These are phyloP conservation scores for Melieria omissa DNA, from an alignment of 2,888 invertebrate species.

Conservation along the genomic window DNA sequence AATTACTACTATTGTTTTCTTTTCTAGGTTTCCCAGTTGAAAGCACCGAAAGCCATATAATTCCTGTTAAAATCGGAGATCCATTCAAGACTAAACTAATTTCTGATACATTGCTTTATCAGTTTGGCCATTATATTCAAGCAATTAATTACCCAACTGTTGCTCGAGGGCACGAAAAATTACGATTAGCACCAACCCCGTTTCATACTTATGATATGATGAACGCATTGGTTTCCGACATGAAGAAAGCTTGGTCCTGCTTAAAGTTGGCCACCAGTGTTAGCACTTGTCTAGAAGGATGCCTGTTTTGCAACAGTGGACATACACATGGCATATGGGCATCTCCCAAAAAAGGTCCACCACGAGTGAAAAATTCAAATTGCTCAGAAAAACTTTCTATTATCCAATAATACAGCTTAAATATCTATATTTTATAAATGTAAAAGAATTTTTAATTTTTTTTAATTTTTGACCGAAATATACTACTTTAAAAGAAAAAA, in stretches of 20 bases:
- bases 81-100: constrained; percentile 83
- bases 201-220: constrained; percentile 89
- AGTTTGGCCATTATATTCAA: constrained; percentile 93
- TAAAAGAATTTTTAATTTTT: too few relatives aligned
- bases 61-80: constrained; percentile 93
- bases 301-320: constrained; percentile 70
- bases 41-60: constrained; percentile 93
- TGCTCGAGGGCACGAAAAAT: constrained; percentile 89
- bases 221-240: constrained; percentile 81
- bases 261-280: constrained; percentile 77
- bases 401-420: too few relatives aligned
- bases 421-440: too few relatives aligned
- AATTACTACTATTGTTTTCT: constrained; percentile 14
- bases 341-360: too few relatives aligned
- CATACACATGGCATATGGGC: too few relatives aligned
- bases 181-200: constrained; percentile 94
- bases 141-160: constrained; percentile 99
- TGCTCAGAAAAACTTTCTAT: too few relatives aligned
- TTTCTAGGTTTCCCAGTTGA: constrained; percentile 80
- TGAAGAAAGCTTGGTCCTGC: constrained; percentile 83
- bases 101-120: constrained; percentile 84
- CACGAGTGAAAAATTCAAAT: too few relatives aligned
- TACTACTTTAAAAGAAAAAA: too few relatives aligned
- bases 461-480: too few relatives aligned
- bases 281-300: constrained; percentile 69